phyloP scores from a whole-genome alignment of 2,888 invertebrate species.

The Cosmorhoe ocellata region DNA sequence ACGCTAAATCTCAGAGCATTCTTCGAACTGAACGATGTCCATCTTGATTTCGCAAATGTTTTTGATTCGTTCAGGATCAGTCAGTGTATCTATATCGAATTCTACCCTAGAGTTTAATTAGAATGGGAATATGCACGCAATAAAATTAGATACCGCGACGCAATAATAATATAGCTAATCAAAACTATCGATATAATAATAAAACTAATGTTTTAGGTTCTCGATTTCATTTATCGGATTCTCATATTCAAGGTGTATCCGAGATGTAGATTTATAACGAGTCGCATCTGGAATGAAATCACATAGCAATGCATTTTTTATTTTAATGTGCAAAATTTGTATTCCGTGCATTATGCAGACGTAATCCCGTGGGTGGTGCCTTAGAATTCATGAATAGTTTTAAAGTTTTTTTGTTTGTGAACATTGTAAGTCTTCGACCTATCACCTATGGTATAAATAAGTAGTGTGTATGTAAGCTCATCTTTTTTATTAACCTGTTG shows the following conservation, averaged over 20 bases:
- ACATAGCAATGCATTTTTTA: conserved; percentile 65
- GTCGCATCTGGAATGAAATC: conserved; percentile 65
- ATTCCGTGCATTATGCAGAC: conserved; percentile 66
- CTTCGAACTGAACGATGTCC: conserved; percentile 28
- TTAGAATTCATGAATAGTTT: conserved; percentile 64
- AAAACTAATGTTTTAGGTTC: background rate
- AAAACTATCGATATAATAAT: conserved; percentile 8
- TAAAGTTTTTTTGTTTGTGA: conserved; percentile 33
- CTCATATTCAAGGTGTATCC: conserved; percentile 43
- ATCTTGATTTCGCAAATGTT: conserved; percentile 24
- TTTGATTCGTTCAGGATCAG: conserved; percentile 36
- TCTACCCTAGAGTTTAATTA: conserved; percentile 37
- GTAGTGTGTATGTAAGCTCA: conserved; percentile 3
- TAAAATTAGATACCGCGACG: conserved; percentile 55
- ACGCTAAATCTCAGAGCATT: conserved; percentile 25
- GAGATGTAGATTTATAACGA: conserved; percentile 54
- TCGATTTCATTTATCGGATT: conserved; percentile 30
- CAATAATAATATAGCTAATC: conserved; percentile 39
- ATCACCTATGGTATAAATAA: conserved; percentile 8
- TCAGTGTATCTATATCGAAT: conserved; percentile 35
- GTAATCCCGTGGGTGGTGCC: conserved; percentile 74
- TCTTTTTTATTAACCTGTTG: conserved; percentile 52
- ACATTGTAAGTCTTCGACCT: conserved; percentile 15
- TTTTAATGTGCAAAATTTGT: conserved; percentile 60
- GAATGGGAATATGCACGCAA: conserved; percentile 40